These are phyloP conservation scores for Macrocentrus cingulum DNA, from an alignment of 1,140 invertebrate species.

Conservation along the genomic window DNA sequence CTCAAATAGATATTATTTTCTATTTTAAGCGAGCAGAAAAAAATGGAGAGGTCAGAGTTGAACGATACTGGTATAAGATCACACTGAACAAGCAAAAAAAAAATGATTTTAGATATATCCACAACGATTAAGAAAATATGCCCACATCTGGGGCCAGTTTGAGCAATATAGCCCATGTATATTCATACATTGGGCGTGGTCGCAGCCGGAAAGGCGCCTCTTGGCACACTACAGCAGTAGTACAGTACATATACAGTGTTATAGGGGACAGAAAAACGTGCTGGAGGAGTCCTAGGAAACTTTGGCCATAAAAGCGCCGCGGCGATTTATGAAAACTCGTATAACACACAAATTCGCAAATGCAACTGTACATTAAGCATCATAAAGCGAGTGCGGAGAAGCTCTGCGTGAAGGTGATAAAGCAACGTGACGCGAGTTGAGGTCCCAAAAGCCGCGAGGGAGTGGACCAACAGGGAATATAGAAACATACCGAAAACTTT, in stretches of 20 bases:
- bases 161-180: neutral
- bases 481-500: slow-evolving; percentile 25
- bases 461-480: slow-evolving; percentile 1
- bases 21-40: too few species aligned
- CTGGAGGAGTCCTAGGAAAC: slow-evolving; percentile 10
- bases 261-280: slow-evolving; percentile 12
- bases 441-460: neutral
- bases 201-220: neutral
- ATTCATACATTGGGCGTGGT: slow-evolving; percentile 6
- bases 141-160: neutral
- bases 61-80: too few species aligned
- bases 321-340: slow-evolving; percentile 38
- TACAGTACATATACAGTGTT: too few species aligned
- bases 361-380: slow-evolving; percentile 23
- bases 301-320: slow-evolving; percentile 25
- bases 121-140: too few species aligned
- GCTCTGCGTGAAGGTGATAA: slow-evolving; percentile 17
- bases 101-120: too few species aligned
- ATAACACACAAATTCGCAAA: slow-evolving; percentile 33
- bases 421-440: slow-evolving; percentile 3
- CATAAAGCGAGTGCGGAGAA: slow-evolving; percentile 12
- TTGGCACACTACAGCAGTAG: too few species aligned
- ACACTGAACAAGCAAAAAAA: too few species aligned
- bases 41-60: too few species aligned
- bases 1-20: too few species aligned